These are phyloP conservation scores for Ctenoplectra terminalis DNA, from an alignment of 1,140 invertebrate species.

Conservation along the genomic window DNA sequence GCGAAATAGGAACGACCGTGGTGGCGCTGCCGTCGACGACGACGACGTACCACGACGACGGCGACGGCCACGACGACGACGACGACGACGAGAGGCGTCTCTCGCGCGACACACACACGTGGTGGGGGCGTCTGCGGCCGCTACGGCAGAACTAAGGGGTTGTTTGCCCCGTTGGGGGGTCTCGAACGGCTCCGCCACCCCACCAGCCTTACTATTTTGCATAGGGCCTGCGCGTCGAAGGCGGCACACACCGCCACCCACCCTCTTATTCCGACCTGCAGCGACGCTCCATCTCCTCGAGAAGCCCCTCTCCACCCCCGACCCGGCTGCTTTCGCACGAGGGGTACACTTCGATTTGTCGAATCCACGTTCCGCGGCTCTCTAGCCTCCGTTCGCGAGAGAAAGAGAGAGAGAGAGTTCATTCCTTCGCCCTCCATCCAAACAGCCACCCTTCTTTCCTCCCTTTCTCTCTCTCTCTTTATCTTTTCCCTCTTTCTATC, in stretches of 20 bases:
- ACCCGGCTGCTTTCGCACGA: constrained; percentile 55
- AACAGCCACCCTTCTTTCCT: background rate
- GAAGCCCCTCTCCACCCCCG: constrained; percentile 30
- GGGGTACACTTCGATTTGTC: constrained; percentile 78
- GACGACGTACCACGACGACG: constrained; percentile 57
- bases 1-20: constrained; percentile 39
- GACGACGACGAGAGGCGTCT: constrained; percentile 72
- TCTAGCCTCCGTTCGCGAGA: constrained; percentile 54
- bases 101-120: constrained; percentile 74
- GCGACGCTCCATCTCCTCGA: constrained; percentile 60
- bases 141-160: constrained; percentile 82
- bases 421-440: constrained; percentile 50
- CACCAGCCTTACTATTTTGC: constrained; percentile 78
- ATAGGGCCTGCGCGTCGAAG: constrained; percentile 81
- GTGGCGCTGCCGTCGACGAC: constrained; percentile 73
- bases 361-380: constrained; percentile 77
- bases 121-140: constrained; percentile 82
- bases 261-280: constrained; percentile 61
- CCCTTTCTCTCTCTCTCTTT: constrained; percentile 10
- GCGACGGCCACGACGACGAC: constrained; percentile 49
- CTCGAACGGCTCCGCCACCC: constrained; percentile 66
- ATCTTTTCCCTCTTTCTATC: constrained; percentile 21
- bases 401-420: constrained; percentile 46
- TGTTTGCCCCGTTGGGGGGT: constrained; percentile 80
- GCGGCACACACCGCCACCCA: constrained; percentile 64